Evolutionary conservation across 2,113 vertebrate species (phyloP), one percentile per base, ranked within the genome.

Genomic region (Echinops telfairi): DNA sequence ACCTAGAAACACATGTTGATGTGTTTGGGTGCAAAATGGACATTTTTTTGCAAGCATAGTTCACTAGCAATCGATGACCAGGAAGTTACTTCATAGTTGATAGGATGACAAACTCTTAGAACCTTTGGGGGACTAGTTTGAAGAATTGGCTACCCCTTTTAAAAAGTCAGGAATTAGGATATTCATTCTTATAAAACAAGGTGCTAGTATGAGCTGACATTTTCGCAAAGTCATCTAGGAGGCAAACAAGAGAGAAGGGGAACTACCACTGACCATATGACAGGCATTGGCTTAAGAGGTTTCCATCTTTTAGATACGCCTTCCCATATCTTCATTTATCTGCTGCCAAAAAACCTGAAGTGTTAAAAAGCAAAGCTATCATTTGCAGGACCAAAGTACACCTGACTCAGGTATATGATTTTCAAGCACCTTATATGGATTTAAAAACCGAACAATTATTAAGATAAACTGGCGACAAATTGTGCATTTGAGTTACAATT

Each of bases 1-100:
- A 71, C n/a, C 20, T 27, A 58, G 58, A 71, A 27, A 60, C 31
- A 25, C 33, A 29, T 64, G 11, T 79, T 91, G 38, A 53, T 29
- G 3, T 23, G 62, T 91, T 73, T 57, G 64, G n/a, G 14, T 27
- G 64, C 62, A 88, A 70, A 66, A 6, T 84, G 27, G 38, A 40
- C 60, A 91, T 16, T 88, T 64, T 88, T 64, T 57, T 79, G 29
- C 40, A 73, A 94, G 15, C 77, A 90, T 11, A 57, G 27, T 76
- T n/a, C 14, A n/a, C 29, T 70, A n/a, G n/a, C 68, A 86, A 68
- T 33, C 58, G 58, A 77, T 58, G 20, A 82, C 33, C 7, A 58
- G 3, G 40, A 81, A 68, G 83, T 75, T 68, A 68, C 22, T 33
- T 86, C n/a, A 58, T 14, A 17, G 11, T 57, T 22, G 60, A 62